These are phyloP conservation scores for Bibio marci DNA, from an alignment of 2,888 invertebrate species.

Conservation along the genomic window DNA sequence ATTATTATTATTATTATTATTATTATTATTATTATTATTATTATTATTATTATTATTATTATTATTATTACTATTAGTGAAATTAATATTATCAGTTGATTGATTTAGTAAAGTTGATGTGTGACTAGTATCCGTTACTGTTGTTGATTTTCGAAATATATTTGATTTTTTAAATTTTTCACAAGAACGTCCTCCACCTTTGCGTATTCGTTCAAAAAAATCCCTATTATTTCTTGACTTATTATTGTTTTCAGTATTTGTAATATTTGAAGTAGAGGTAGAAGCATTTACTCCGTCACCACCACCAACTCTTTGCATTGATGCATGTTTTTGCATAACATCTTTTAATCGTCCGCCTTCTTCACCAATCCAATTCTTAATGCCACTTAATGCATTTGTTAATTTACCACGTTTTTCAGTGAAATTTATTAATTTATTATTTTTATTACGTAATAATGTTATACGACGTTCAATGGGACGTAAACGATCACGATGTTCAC, in stretches of 20 bases:
- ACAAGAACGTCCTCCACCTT: background rate
- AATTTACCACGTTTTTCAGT: constrained; percentile 26
- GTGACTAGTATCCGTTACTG: no score
- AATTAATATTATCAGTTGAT: no score
- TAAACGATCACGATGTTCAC: constrained; percentile 26
- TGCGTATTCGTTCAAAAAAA: background rate
- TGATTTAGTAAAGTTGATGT: no score
- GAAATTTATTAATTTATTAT: constrained; percentile 21
- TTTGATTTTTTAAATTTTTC: background rate
- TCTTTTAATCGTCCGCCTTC: constrained; percentile 24
- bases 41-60: no score
- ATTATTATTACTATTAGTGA: no score
- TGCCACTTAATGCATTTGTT: constrained; percentile 26
- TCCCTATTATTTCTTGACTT: no score
- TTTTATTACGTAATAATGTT: constrained; percentile 27
- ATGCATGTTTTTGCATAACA: constrained; percentile 25
- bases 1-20: no score
- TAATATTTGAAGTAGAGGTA: background rate
- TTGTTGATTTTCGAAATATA: background rate
- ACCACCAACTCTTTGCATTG: constrained; percentile 22
- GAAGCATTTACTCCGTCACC: background rate
- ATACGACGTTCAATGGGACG: constrained; percentile 26
- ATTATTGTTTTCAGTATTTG: background rate
- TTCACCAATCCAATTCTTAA: constrained; percentile 28
- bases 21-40: no score